These are phyloP conservation scores for Trissolcus japonicus DNA, from an alignment of 2,888 invertebrate species.

Conservation along the genomic window DNA sequence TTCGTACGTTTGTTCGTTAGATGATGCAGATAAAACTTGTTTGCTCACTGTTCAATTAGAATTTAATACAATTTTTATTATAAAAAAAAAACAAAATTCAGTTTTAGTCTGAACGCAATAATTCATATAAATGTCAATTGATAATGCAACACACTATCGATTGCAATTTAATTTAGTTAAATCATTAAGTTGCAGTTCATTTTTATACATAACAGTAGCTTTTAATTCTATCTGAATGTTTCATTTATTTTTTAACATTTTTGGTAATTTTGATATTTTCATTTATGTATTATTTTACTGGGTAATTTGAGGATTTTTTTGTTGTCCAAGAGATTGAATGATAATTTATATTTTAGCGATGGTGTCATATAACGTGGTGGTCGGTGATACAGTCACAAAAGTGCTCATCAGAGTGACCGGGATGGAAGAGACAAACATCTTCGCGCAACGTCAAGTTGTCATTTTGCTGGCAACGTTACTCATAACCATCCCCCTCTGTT, in stretches of 20 bases:
- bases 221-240: too few species aligned
- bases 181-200: too few species aligned
- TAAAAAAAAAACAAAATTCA: too few species aligned
- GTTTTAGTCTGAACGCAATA: neutral
- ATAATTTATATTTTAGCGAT: slow-evolving; percentile 80
- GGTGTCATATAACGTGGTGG: slow-evolving; percentile 92
- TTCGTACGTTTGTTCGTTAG: neutral
- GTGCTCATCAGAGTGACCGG: slow-evolving; percentile 85
- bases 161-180: too few species aligned
- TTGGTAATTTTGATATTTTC: too few species aligned
- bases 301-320: too few species aligned
- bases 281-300: too few species aligned
- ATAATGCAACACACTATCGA: too few species aligned
- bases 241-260: too few species aligned
- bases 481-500: slow-evolving; percentile 86
- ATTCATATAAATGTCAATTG: too few species aligned
- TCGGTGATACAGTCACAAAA: slow-evolving; percentile 90
- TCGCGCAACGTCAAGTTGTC: slow-evolving; percentile 82
- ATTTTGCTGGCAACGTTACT: slow-evolving; percentile 85
- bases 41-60: neutral
- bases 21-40: neutral
- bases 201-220: too few species aligned
- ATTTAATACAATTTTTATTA: neutral
- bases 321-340: neutral
- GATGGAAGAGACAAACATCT: slow-evolving; percentile 77